Percentiles rank a stretch among this genome's conserved stretches.
Conservation (phyloP, 1,140 invertebrate genomes). For the Tribolium madens region DNA sequence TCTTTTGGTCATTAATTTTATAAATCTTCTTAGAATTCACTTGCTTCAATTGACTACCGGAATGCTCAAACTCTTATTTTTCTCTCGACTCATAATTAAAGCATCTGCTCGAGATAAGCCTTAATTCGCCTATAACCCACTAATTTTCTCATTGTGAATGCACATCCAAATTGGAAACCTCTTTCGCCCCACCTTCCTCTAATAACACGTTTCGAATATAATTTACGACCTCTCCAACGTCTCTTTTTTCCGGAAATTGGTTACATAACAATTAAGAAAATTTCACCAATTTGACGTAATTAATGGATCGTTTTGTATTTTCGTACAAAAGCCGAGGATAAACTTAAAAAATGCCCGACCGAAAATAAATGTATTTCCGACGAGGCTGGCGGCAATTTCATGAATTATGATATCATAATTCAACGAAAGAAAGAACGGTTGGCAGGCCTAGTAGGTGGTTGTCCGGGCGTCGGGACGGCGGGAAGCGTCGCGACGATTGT, state of each 20-base stretch:
- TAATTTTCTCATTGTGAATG: conserved; percentile 52
- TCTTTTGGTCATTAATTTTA: neutral
- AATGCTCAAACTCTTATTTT: neutral
- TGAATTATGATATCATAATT: conserved; percentile 59
- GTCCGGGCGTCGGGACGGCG: conserved; percentile 49
- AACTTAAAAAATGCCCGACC: conserved; percentile 43
- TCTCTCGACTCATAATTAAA: neutral
- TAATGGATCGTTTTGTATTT: conserved; percentile 44
- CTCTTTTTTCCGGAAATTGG: conserved; percentile 33
- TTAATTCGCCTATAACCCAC: conserved; percentile 45
- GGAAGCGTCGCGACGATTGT: conserved; percentile 44
- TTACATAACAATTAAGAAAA: conserved; percentile 33
- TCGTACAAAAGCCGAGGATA: conserved; percentile 37
- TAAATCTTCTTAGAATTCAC: neutral
- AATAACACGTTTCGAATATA: conserved; percentile 32
- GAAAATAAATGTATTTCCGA: conserved; percentile 60
- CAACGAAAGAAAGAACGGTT: conserved; percentile 57
- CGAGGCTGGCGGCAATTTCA: conserved; percentile 56
- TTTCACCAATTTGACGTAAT: conserved; percentile 40
- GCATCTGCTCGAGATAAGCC: conserved; percentile 18
- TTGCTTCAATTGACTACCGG: neutral
- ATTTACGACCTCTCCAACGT: conserved; percentile 6
- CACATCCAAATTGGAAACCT: conserved; percentile 48
- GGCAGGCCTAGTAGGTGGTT: conserved; percentile 59
- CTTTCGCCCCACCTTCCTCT: conserved; percentile 26